phyloP scores from a whole-genome alignment of 1,140 invertebrate species.

The Dryas iulia region DNA sequence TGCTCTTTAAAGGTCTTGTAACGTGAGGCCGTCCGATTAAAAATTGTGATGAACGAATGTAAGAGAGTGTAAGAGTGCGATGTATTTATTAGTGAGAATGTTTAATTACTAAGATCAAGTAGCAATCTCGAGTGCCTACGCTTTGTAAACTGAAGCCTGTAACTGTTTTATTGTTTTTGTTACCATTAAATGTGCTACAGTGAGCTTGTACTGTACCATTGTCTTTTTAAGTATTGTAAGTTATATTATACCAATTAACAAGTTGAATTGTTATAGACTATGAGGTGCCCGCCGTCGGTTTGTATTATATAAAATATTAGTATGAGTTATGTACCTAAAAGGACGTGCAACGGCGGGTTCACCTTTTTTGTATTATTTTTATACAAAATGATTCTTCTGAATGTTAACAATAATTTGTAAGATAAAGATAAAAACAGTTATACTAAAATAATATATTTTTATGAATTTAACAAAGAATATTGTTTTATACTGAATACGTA shows the following conservation, averaged over 20 bases:
- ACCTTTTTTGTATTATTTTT: constrained; percentile 76
- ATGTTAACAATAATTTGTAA: constrained; percentile 80
- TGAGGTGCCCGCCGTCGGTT: constrained; percentile 41
- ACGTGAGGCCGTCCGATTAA: constrained; percentile 69
- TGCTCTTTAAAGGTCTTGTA: constrained; percentile 75
- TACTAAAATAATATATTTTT: constrained; percentile 80
- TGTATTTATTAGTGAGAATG: constrained; percentile 79
- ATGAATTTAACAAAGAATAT: constrained; percentile 79
- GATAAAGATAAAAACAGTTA: constrained; percentile 77
- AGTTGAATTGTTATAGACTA: constrained; percentile 77
- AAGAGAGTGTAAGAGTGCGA: constrained; percentile 46
- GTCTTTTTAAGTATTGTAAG: constrained; percentile 73
- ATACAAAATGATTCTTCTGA: constrained; percentile 75
- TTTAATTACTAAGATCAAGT: constrained; percentile 70
- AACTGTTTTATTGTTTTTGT: constrained; percentile 76
- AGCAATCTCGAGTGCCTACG: constrained; percentile 80
- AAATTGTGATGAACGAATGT: constrained; percentile 56
- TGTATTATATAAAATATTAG: constrained; percentile 13
- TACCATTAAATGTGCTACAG: constrained; percentile 75
- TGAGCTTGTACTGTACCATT: constrained; percentile 73
- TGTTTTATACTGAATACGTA: constrained; percentile 79
- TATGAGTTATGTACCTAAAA: constrained; percentile 17
- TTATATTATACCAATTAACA: constrained; percentile 77
- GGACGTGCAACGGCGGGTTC: constrained; percentile 32
- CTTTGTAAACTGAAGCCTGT: constrained; percentile 78